Evolutionary conservation across 2,113 vertebrate genomes (phyloP).

Genomic region (Pelobates fuscus): DNA sequence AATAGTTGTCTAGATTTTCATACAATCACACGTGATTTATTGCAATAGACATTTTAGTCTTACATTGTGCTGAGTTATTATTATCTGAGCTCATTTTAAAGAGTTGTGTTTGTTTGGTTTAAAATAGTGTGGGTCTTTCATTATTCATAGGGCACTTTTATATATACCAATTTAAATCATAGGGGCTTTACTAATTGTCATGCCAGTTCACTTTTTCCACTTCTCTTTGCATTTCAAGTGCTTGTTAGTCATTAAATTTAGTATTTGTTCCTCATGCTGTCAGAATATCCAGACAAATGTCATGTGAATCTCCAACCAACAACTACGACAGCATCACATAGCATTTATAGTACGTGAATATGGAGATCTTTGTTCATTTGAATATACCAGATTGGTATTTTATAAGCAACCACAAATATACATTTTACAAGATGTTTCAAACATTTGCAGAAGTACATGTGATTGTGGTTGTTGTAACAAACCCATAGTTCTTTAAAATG

Average conservation of each 20-base stretch:
- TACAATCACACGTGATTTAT: no score
- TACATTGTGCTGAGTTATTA: neutral
- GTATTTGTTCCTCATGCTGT: slow-evolving; percentile 33
- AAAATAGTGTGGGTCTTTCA: neutral
- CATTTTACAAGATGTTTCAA: slow-evolving; percentile 1
- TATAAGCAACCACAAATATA: slow-evolving; percentile 23
- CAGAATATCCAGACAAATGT: neutral
- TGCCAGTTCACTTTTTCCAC: slow-evolving; percentile 39
- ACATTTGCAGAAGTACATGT: slow-evolving; percentile 42
- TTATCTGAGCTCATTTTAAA: no score
- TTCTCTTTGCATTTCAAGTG: slow-evolving; percentile 18
- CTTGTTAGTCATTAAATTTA: slow-evolving; percentile 33
- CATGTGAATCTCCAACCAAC: slow-evolving; percentile 2
- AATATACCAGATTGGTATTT: slow-evolving; percentile 3
- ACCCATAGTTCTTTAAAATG: slow-evolving; percentile 34
- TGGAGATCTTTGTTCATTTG: slow-evolving; percentile 5
- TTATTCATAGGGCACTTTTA: neutral
- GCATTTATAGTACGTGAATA: neutral
- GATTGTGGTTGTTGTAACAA: slow-evolving; percentile 37
- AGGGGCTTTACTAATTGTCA: slow-evolving; percentile 14
- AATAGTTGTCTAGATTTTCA: no score
- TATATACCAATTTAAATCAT: neutral
- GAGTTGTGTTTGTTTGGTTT: neutral
- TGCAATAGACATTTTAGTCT: no score
- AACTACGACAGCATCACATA: neutral